Evolutionary conservation across 2,888 invertebrate genomes (phyloP), one percentile per base, ranked within the genome.

Genomic region (Clunio marinus): DNA sequence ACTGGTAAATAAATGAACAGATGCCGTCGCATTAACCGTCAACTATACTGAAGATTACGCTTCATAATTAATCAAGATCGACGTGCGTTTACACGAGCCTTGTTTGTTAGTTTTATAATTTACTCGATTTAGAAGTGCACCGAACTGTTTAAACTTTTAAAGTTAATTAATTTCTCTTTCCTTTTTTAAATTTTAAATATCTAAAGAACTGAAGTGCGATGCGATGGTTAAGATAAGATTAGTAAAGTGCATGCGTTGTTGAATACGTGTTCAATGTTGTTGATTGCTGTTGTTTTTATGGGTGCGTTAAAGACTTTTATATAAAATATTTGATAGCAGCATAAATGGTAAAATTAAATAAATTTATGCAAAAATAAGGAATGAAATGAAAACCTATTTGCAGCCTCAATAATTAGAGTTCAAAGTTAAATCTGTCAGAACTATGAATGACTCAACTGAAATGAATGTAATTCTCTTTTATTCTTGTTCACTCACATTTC

Each of bases 401-500:
- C n/a, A n/a, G n/a, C n/a, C n/a, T n/a, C n/a, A n/a, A n/a, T n/a
- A n/a, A n/a, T n/a, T n/a, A n/a, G n/a, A n/a, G n/a, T n/a, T n/a
- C n/a, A n/a, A n/a, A n/a, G n/a, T n/a, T n/a, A n/a, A n/a, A n/a
- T n/a, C n/a, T n/a, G n/a, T n/a, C n/a, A n/a, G n/a, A n/a, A n/a
- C n/a, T n/a, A n/a, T 25, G 27, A 27, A 32, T 60, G 15, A 24
- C 60, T 60, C 32, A 28, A 60, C 60, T 60, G 32, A 60, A 60
- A 37, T 20, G 20, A 60, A 10, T 32, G 32, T 32, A 10, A 32
- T 32, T 4, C 51, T 20, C 22, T 17, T 22, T 20, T 51, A 51
- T 51, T 20, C 7, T 51, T 51, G 51, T 22, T 51, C 51, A 20
- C 10, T 41, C 7, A 32, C 5, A 32, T 8, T 32, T n/a, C n/a